A percentile compares a stretch with the other conserved stretches of the same genome.
Evolutionary conservation across 2,888 invertebrate genomes (phyloP).

Genomic region (Oligia strigilis): DNA sequence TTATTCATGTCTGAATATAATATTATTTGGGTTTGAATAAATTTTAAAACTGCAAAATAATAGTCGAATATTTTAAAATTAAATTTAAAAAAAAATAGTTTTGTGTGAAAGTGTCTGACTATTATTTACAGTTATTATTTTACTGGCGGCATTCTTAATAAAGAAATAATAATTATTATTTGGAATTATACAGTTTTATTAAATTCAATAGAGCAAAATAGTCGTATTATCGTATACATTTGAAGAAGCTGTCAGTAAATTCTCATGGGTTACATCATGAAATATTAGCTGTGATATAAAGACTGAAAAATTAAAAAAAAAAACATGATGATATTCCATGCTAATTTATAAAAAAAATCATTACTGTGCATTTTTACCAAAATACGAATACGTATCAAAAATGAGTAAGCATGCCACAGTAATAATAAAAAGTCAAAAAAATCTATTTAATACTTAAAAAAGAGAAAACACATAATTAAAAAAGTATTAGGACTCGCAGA

Average conservation of each 20-base stretch:
- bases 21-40: constrained; percentile 49
- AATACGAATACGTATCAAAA: constrained; percentile 12
- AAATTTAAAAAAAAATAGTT: background rate
- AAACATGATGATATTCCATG: constrained; percentile 73
- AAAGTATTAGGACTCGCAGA: constrained; percentile 77
- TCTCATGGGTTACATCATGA: constrained; percentile 73
- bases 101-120: constrained; percentile 24
- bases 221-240: constrained; percentile 12
- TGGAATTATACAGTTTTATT: constrained; percentile 49
- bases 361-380: constrained; percentile 61
- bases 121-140: constrained; percentile 61
- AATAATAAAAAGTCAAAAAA: constrained; percentile 58
- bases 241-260: constrained; percentile 61
- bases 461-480: constrained; percentile 41
- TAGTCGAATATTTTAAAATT: constrained; percentile 25
- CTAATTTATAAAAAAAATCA: constrained; percentile 50
- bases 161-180: background rate
- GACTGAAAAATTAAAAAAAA: constrained; percentile 59
- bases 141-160: constrained; percentile 59
- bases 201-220: constrained; percentile 26
- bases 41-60: constrained; percentile 62
- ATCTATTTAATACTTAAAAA: constrained; percentile 34
- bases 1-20: constrained; percentile 60
- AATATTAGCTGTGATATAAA: constrained; percentile 65
- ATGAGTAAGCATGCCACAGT: constrained; percentile 68